A percentile compares a stretch with the other conserved stretches of the same genome.
Conservation (phyloP, 2,888 invertebrate genomes). For the Cheilosia grossa region DNA sequence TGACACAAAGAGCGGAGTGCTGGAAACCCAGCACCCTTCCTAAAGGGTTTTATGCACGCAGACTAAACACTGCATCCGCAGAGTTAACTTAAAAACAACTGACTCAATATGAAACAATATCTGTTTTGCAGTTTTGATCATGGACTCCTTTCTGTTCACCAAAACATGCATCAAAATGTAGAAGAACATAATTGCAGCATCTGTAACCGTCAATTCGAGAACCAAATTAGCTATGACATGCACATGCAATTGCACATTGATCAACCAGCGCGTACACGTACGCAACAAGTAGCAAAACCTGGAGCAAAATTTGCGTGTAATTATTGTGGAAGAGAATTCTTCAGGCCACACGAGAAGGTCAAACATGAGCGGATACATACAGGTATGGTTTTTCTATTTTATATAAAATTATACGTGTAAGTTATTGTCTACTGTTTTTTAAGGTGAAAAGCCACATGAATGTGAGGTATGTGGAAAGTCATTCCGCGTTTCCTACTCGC, state of each 20-base stretch:
- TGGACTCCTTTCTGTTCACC: conserved; percentile 84
- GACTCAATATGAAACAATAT: background rate
- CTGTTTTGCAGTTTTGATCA: conserved; percentile 79
- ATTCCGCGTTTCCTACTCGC: conserved; percentile 91
- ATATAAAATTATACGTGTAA: background rate
- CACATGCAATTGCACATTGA: conserved; percentile 88
- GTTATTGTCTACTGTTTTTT: conserved; percentile 14
- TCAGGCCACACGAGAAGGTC: conserved; percentile 91
- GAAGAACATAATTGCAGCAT: conserved; percentile 86
- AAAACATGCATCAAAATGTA: conserved; percentile 86
- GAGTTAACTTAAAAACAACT: background rate
- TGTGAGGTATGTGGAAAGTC: conserved; percentile 92
- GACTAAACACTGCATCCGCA: too few species aligned
- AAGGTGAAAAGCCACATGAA: conserved; percentile 89
- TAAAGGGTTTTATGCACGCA: too few species aligned
- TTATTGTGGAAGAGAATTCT: conserved; percentile 89
- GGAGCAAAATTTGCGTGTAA: conserved; percentile 87
- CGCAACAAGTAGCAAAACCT: conserved; percentile 50
- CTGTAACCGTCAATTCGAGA: conserved; percentile 89
- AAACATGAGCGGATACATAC: conserved; percentile 94
- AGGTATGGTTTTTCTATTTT: conserved; percentile 80
- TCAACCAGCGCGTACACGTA: conserved; percentile 55
- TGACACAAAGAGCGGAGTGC: too few species aligned
- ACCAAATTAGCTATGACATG: conserved; percentile 87
- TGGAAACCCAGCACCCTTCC: too few species aligned